Evolutionary conservation across 2,888 invertebrate genomes (phyloP).

Genomic region (Drosophila niveifrons): DNA sequence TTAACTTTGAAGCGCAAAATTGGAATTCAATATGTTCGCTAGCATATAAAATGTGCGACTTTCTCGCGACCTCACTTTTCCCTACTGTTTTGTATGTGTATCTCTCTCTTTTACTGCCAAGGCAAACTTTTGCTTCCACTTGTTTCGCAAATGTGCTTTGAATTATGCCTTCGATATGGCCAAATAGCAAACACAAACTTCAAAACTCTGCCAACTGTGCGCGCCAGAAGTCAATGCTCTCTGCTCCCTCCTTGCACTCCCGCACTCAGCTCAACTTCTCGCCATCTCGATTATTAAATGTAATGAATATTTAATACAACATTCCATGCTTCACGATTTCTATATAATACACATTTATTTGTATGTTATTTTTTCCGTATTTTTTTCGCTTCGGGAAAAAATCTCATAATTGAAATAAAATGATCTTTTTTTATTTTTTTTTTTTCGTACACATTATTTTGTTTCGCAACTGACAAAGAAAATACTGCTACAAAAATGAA

Average conservation of each 20-base stretch:
- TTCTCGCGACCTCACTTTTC: conserved; percentile 25
- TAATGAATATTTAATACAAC: conserved; percentile 76
- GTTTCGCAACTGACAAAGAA: conserved; percentile 7
- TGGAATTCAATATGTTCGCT: conserved; percentile 79
- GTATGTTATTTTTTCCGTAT: conserved; percentile 4
- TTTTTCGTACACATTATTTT: conserved; percentile 20
- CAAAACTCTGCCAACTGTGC: conserved; percentile 40
- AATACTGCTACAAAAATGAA: conserved; percentile 19
- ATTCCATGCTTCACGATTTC: conserved; percentile 20
- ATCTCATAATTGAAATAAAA: conserved; percentile 57
- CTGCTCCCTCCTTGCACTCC: not conserved
- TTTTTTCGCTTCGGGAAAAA: conserved; percentile 18
- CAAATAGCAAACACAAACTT: conserved; percentile 30
- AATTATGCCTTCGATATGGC: conserved; percentile 49
- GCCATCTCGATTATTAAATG: conserved; percentile 58
- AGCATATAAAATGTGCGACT: conserved; percentile 65
- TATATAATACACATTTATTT: not conserved
- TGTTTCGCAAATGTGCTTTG: conserved; percentile 48
- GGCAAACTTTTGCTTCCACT: conserved; percentile 47
- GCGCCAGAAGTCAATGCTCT: conserved; percentile 42
- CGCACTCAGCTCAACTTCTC: no score
- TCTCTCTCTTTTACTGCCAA: conserved; percentile 25
- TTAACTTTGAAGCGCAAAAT: conserved; percentile 78
- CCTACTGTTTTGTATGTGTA: conserved; percentile 11
- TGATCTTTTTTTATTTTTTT: conserved; percentile 22